Evolutionary conservation across 2,797 vertebrate species (phyloP).

Genomic region (Liparis tanakae): DNA sequence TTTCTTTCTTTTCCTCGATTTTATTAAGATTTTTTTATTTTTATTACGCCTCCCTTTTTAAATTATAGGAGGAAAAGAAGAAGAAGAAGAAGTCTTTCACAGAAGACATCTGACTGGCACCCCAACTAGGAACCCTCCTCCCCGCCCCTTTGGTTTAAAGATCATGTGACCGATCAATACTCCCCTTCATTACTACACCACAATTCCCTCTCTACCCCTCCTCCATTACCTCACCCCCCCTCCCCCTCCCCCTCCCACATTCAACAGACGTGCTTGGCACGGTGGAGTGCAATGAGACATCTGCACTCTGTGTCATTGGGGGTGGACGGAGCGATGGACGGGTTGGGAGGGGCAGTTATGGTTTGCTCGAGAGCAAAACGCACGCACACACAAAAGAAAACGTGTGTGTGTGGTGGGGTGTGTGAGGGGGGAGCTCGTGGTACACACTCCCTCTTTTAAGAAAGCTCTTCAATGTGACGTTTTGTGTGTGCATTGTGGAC

Average conservation of each 20-base stretch:
- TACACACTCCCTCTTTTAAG: constrained; percentile 24
- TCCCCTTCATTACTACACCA: constrained; percentile 40
- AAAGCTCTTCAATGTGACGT: constrained; percentile 20
- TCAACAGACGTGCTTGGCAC: constrained; percentile 10
- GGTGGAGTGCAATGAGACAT: constrained; percentile 17
- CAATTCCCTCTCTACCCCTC: constrained; percentile 29
- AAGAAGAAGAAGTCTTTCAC: constrained; percentile 17
- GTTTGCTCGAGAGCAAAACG: constrained; percentile 20
- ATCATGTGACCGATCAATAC: constrained; percentile 56
- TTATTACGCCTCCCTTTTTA: constrained; percentile 48
- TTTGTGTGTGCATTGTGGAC: constrained; percentile 25
- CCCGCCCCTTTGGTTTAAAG: constrained; percentile 36
- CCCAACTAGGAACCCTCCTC: constrained; percentile 36
- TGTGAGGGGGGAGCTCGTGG: background rate
- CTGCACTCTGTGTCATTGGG: constrained; percentile 23
- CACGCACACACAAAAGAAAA: background rate
- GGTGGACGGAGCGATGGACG: constrained; percentile 33
- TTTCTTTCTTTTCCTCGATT: constrained; percentile 61
- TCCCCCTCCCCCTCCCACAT: constrained; percentile 34
- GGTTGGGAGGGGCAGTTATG: constrained; percentile 31
- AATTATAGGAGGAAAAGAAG: constrained; percentile 46
- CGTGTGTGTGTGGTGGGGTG: background rate
- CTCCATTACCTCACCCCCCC: constrained; percentile 33
- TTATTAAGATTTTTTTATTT: constrained; percentile 55
- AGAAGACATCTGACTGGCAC: constrained; percentile 47